A percentile compares a stretch with the other conserved stretches of the same genome.
Conservation (phyloP, 2,888 invertebrate species). For the Tetranychus truncatus region DNA sequence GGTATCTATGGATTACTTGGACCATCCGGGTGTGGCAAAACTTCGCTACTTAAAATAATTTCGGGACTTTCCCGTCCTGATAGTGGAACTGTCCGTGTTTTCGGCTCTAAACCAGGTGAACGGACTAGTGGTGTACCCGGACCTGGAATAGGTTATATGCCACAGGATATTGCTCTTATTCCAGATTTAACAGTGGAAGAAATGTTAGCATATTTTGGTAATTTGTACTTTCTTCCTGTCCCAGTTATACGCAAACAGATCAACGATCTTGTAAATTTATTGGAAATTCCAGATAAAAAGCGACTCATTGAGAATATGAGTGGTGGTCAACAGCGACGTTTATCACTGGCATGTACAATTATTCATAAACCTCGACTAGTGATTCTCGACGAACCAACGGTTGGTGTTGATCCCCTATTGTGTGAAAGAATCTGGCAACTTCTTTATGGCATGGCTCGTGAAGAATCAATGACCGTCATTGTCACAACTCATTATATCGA, state of each 20-base stretch:
- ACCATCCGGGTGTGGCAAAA: constrained; percentile 20
- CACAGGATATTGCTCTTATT: constrained; percentile 19
- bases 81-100: constrained; percentile 13
- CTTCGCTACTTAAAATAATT: constrained; percentile 18
- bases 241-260: constrained; percentile 5
- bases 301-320: constrained; percentile 14
- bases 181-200: constrained; percentile 18
- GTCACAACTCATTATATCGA: constrained; percentile 14
- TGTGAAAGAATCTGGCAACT: constrained; percentile 8
- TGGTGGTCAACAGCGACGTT: constrained; percentile 21
- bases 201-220: constrained; percentile 17
- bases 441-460: neutral
- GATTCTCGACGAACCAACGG: constrained; percentile 20
- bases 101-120: constrained; percentile 16
- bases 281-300: constrained; percentile 13
- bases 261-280: constrained; percentile 8
- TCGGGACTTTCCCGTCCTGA: constrained; percentile 11
- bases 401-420: constrained; percentile 13
- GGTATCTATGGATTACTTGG: constrained; percentile 19
- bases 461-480: constrained; percentile 11
- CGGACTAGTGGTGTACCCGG: constrained; percentile 15
- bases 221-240: constrained; percentile 11
- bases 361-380: constrained; percentile 18
- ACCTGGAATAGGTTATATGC: constrained; percentile 21
- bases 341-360: constrained; percentile 18